phyloP scores from a whole-genome alignment of 2,888 invertebrate species.

The Sinopyrophorus schimmeli region DNA sequence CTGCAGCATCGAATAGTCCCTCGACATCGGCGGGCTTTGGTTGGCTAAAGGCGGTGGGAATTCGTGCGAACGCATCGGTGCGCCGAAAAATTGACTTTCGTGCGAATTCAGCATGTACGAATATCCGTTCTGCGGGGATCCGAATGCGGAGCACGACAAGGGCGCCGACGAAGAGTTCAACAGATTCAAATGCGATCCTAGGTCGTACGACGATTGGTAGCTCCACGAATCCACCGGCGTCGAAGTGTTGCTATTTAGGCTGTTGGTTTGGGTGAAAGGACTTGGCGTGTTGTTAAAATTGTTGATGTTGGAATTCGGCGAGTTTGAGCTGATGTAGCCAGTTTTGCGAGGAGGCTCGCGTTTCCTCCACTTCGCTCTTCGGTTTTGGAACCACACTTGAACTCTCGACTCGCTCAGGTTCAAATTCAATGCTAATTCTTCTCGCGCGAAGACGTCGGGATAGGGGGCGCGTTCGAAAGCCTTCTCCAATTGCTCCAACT shows the following conservation, averaged over 20 bases:
- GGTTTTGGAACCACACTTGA: conserved; percentile 87
- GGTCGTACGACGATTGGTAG: conserved; percentile 76
- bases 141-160: conserved; percentile 69
- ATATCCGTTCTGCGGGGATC: conserved; percentile 62
- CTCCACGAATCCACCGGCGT: conserved; percentile 76
- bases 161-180: conserved; percentile 68
- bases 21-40: conserved; percentile 65
- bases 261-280: conserved; percentile 59
- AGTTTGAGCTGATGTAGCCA: conserved; percentile 72
- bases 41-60: conserved; percentile 60
- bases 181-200: conserved; percentile 74
- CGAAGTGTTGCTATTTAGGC: conserved; percentile 43
- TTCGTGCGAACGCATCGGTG: conserved; percentile 66
- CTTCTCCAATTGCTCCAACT: conserved; percentile 88
- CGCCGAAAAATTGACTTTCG: conserved; percentile 69
- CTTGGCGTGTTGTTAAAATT: conserved; percentile 60
- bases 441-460: conserved; percentile 93
- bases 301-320: conserved; percentile 64
- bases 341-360: conserved; percentile 91
- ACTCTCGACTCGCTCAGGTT: conserved; percentile 81
- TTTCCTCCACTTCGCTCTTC: conserved; percentile 93
- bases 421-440: conserved; percentile 88
- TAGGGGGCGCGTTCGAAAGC: conserved; percentile 96
- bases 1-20: conserved; percentile 69
- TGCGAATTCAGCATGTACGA: conserved; percentile 71